Evolutionary conservation across 2,888 invertebrate species (phyloP), one percentile per base, ranked within the genome.

Genomic region (Melitaea athalia): DNA sequence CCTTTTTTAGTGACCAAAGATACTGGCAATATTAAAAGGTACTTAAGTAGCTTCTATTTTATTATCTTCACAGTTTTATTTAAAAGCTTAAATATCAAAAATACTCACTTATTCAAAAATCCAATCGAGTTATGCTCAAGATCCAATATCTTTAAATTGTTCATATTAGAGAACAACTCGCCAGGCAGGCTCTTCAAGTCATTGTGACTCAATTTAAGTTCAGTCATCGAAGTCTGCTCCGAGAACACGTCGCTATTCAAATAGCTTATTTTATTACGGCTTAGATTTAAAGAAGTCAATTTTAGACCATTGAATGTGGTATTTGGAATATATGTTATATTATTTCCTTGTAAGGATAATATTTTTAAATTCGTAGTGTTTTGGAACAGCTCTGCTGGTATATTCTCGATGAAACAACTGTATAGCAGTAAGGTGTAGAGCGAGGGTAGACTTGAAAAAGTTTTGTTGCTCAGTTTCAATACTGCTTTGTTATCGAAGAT

Each of bases 271-370:
- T 43, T 7, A n/a, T 78, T 80, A 0, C 42, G 11, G 12, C 64
- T 71, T 8, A 83, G 47, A 0, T 74, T n/a, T 6, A 83, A 61
- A 1, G 5, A 14, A 11, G 65, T 11, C 5, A 82, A 63, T 0
- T 72, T 66, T 2, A 79, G 64, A 69, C 76, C 74, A 31, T 47
- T 59, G 5, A 84, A 75, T 10, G 80, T 55, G 11, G 72, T 72
- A 0, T 50, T 62, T 0, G 71, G 71, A 17, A 81, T 43, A 3
- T 64, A 45, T 0, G 4, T 17, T 10, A 85, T 57, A 0, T 67
- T 17, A 59, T 85, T 84, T 0, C 55, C 31, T 64, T 73, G 73
- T 0, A 85, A 67, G 17, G 70, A 69, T 1, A 85, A 69, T 0
- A 4, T 49, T 0, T 33, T 15, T 15, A 85, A 67, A 0, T 63